These are phyloP conservation scores for Verasper variegatus DNA, from an alignment of 2,113 vertebrate genomes.

Conservation along the genomic window DNA sequence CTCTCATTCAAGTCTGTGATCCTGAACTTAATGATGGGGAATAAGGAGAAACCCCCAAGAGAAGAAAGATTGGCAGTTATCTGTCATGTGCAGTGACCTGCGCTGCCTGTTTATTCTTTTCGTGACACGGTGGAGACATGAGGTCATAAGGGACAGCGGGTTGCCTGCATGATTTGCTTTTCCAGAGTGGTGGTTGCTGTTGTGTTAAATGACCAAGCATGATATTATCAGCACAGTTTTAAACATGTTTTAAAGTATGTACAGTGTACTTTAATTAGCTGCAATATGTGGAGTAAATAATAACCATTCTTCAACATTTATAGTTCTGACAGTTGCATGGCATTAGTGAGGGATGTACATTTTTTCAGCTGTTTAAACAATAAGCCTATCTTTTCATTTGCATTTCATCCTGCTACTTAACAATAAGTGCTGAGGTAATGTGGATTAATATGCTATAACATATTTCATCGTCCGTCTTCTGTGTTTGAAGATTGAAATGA, in stretches of 20 bases:
- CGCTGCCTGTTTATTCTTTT: neutral
- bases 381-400: conserved; percentile 30
- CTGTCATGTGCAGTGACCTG: conserved; percentile 3
- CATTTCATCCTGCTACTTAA: conserved; percentile 50
- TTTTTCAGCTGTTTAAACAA: conserved; percentile 30
- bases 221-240: conserved; percentile 10
- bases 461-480: conserved; percentile 33
- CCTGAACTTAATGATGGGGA: conserved; percentile 1
- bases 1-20: neutral
- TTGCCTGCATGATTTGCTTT: conserved; percentile 42
- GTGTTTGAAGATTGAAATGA: conserved; percentile 26
- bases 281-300: conserved; percentile 13
- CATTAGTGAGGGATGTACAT: conserved; percentile 26
- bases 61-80: conserved; percentile 1
- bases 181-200: conserved; percentile 16
- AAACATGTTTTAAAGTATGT: conserved; percentile 11
- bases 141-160: neutral
- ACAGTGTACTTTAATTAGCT: conserved; percentile 1
- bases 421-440: conserved; percentile 17
- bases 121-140: neutral
- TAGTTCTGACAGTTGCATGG: conserved; percentile 42
- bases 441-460: conserved; percentile 22
- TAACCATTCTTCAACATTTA: conserved; percentile 14
- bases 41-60: neutral
- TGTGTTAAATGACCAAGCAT: conserved; percentile 19